Conservation (phyloP, 1,140 invertebrate genomes). For the Drosophila grimshawi region DNA sequence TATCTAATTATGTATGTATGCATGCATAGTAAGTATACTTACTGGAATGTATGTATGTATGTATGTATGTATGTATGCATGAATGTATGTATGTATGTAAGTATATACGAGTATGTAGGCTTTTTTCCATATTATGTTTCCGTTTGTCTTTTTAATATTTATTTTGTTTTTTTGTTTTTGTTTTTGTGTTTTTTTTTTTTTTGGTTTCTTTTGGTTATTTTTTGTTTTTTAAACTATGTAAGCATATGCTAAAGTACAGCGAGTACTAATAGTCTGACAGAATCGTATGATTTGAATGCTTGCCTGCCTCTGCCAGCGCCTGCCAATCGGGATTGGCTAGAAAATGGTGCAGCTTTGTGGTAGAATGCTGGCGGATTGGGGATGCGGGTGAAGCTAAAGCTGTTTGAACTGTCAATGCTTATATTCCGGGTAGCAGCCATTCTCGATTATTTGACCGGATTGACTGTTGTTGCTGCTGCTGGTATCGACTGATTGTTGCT, state of each 20-base stretch:
- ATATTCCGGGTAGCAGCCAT: conserved; percentile 85
- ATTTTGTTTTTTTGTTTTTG: neutral
- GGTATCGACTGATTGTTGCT: conserved; percentile 79
- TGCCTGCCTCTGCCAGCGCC: conserved; percentile 29
- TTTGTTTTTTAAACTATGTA: conserved; percentile 1
- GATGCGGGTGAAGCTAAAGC: conserved; percentile 29
- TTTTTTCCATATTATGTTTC: neutral
- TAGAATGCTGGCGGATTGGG: neutral
- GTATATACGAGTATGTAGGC: conserved; percentile 15
- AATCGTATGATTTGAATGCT: conserved; percentile 17
- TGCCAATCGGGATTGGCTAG: conserved; percentile 25
- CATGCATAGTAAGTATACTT: conserved; percentile 19
- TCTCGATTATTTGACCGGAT: conserved; percentile 84
- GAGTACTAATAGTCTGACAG: neutral
- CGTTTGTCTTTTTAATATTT: neutral
- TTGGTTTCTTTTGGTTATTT: neutral
- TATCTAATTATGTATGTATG: conserved; percentile 22
- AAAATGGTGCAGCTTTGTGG: conserved; percentile 26
- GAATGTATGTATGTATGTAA: conserved; percentile 24
- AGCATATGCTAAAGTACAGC: neutral
- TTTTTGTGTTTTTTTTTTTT: neutral
- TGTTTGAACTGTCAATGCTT: conserved; percentile 86
- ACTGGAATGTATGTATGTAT: conserved; percentile 25
- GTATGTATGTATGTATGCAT: conserved; percentile 10
- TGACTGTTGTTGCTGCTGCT: conserved; percentile 84